These are phyloP conservation scores for Schrankia costaestrigalis DNA, from an alignment of 2,888 invertebrate species.

Conservation along the genomic window DNA sequence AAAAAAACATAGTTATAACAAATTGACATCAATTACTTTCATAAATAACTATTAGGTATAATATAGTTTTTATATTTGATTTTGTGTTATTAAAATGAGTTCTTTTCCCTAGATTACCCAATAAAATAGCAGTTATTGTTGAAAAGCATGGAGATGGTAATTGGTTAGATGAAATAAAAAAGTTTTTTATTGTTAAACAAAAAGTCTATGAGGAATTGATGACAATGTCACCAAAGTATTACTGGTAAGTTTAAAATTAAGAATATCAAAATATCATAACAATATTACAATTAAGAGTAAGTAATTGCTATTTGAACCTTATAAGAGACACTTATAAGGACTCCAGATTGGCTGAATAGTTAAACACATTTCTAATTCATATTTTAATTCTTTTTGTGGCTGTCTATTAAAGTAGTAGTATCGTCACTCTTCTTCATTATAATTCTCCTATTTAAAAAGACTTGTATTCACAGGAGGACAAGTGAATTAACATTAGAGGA, in stretches of 20 bases:
- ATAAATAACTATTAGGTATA: no score
- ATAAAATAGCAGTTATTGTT: conserved; percentile 27
- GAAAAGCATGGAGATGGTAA: conserved; percentile 32
- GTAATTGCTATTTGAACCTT: no score
- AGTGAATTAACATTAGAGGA: conserved; percentile 41
- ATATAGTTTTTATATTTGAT: neutral
- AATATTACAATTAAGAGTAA: no score
- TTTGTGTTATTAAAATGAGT: neutral
- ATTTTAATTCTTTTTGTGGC: no score
- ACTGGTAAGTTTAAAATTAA: conserved; percentile 37
- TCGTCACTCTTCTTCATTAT: no score
- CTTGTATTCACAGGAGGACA: conserved; percentile 26
- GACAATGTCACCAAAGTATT: conserved; percentile 45
- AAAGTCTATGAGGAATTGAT: conserved; percentile 9
- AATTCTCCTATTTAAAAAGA: no score
- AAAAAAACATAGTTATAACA: neutral
- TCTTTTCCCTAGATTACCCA: conserved; percentile 31
- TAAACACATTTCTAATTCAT: no score
- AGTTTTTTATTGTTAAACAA: conserved; percentile 32
- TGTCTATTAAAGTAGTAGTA: no score
- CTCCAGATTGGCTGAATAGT: no score
- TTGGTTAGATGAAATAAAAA: conserved; percentile 42
- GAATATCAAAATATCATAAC: no score
- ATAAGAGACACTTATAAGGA: no score
- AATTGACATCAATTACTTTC: neutral